Percentiles rank a stretch among this genome's conserved stretches.
Conservation (phyloP, 2,797 vertebrate species). For the Gadopsis marmoratus region DNA sequence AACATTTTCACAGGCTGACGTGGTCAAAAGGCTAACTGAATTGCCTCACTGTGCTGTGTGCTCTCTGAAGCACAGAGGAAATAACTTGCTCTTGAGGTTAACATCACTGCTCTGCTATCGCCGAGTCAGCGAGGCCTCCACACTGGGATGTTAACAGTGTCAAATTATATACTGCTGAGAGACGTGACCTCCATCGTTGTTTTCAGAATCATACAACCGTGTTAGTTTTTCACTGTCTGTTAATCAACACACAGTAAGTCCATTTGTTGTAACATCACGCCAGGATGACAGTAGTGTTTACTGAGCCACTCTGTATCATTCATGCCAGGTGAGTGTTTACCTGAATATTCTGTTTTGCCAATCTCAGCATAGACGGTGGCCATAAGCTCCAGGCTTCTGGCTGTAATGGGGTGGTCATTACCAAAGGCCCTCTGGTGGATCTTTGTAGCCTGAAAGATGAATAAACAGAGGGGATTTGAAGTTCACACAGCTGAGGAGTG, state of each 20-base stretch:
- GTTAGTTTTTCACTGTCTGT: slow-evolving; percentile 29
- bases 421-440: slow-evolving; percentile 87
- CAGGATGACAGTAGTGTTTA: slow-evolving; percentile 1
- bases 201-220: slow-evolving; percentile 11
- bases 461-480: slow-evolving; percentile 20
- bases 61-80: slow-evolving; percentile 12
- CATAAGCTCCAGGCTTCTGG: slow-evolving; percentile 87
- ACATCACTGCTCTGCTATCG: slow-evolving; percentile 22
- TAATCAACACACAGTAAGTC: background rate
- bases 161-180: slow-evolving; percentile 2
- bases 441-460: slow-evolving; percentile 84
- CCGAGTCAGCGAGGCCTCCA: slow-evolving; percentile 2
- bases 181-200: background rate
- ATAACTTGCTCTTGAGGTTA: slow-evolving; percentile 20
- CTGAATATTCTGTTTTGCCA: slow-evolving; percentile 88
- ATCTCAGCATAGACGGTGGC: slow-evolving; percentile 88
- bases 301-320: background rate
- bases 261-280: background rate
- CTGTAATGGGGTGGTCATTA: slow-evolving; percentile 86
- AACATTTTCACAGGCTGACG: slow-evolving; percentile 44
- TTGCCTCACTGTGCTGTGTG: background rate
- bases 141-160: background rate
- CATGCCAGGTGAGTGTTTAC: slow-evolving; percentile 65
- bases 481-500: background rate
- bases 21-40: slow-evolving; percentile 23